A percentile compares a stretch with the other conserved stretches of the same genome.
Evolutionary conservation across 2,888 invertebrate genomes (phyloP).

Genomic region (Apoda limacodes): DNA sequence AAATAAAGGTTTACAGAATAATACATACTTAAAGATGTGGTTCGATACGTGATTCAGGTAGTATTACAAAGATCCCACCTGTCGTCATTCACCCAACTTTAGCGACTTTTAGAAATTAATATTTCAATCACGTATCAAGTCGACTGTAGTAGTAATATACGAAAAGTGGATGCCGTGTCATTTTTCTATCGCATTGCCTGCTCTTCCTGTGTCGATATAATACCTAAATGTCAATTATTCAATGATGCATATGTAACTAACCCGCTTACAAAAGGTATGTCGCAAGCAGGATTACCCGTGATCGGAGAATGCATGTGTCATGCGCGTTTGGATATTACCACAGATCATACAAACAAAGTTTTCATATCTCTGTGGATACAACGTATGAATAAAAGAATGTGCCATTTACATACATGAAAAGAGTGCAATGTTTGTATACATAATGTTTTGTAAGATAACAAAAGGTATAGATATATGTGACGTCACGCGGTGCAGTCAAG

Average conservation of each 20-base stretch:
- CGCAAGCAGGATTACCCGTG: no score
- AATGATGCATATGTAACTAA: no score
- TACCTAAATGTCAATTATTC: constrained; percentile 50
- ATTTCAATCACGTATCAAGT: constrained; percentile 41
- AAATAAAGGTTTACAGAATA: no score
- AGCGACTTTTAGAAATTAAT: constrained; percentile 36
- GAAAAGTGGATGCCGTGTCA: constrained; percentile 64
- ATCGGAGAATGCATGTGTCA: no score
- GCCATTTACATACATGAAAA: constrained; percentile 1
- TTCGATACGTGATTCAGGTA: no score
- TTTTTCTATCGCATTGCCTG: constrained; percentile 49
- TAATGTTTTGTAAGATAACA: constrained; percentile 5
- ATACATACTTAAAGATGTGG: no score
- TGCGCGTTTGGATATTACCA: no score
- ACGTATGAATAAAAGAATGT: constrained; percentile 5
- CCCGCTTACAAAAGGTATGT: no score
- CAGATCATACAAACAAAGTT: no score
- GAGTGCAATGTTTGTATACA: constrained; percentile 11
- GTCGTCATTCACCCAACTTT: constrained; percentile 32
- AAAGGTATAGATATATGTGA: constrained; percentile 6
- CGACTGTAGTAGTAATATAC: constrained; percentile 43
- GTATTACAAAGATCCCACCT: constrained; percentile 48
- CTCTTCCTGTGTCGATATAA: constrained; percentile 28
- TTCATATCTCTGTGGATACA: constrained; percentile 11
- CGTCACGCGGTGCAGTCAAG: constrained; percentile 15